Conservation (phyloP, 30 jellyfish, hydroid and myxozoan genomes). For the Hydractinia symbiolongicarpus region DNA sequence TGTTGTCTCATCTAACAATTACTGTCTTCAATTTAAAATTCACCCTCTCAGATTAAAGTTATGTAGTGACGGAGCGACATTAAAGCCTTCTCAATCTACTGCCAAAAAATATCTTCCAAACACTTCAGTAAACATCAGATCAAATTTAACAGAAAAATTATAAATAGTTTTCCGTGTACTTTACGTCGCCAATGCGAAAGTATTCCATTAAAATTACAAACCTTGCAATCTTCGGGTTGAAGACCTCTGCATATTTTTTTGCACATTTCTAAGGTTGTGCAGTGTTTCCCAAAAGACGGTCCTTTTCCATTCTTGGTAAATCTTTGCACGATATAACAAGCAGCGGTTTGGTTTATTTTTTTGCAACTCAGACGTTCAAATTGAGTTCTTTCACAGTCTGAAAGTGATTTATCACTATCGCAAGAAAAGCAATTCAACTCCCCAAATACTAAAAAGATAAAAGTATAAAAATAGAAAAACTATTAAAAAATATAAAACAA, state of each 20-base stretch:
- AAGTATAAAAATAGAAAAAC: neutral
- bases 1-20: no score
- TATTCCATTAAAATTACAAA: neutral
- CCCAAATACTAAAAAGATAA: constrained; percentile 12
- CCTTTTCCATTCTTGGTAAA: constrained; percentile 4
- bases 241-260: constrained; percentile 7
- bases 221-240: constrained; percentile 20
- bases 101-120: no score
- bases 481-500: neutral
- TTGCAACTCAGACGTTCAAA: constrained; percentile 1
- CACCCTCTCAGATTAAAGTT: no score
- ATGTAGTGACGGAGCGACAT: no score
- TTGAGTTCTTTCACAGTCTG: constrained; percentile 31
- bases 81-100: no score
- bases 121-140: no score
- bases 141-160: no score
- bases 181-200: no score
- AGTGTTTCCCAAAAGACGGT: constrained; percentile 30
- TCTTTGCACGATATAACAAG: constrained; percentile 29
- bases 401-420: constrained; percentile 20
- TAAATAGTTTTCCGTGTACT: no score
- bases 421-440: constrained; percentile 28
- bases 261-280: constrained; percentile 23
- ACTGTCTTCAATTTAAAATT: no score
- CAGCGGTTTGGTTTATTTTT: neutral